A percentile compares a stretch with the other conserved stretches of the same genome.
These are phyloP conservation scores for Hypomesus transpacificus DNA, from an alignment of 2,113 vertebrate species.

Conservation along the genomic window DNA sequence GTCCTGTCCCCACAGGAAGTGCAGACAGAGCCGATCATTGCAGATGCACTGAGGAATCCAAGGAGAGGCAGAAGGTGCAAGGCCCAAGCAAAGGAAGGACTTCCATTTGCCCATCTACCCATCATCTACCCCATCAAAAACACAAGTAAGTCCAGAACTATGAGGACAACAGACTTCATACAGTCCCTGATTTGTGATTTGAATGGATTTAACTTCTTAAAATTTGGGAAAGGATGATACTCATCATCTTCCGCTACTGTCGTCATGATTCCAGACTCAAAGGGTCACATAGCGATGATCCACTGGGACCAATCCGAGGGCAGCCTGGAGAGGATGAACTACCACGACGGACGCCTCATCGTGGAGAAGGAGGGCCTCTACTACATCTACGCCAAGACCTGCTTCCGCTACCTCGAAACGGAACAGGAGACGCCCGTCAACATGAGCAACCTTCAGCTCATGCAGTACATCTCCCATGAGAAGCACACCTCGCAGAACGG, in stretches of 20 bases:
- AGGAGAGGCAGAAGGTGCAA: conserved; percentile 55
- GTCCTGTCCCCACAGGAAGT: conserved; percentile 56
- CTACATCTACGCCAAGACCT: conserved; percentile 93
- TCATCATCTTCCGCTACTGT: not conserved
- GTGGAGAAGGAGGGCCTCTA: conserved; percentile 88
- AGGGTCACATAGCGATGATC: conserved; percentile 50
- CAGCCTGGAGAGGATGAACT: conserved; percentile 74
- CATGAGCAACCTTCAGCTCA: conserved; percentile 80
- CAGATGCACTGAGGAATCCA: conserved; percentile 61
- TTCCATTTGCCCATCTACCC: conserved; percentile 70
- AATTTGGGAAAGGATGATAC: no score
- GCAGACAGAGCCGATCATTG: conserved; percentile 64
- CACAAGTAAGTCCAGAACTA: conserved; percentile 61
- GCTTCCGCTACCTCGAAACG: conserved; percentile 76
- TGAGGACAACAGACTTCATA: not conserved
- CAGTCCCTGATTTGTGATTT: no score
- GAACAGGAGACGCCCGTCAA: conserved; percentile 54
- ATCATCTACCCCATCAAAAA: conserved; percentile 55
- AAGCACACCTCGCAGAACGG: conserved; percentile 77
- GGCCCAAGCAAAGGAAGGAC: conserved; percentile 44
- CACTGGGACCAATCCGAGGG: conserved; percentile 83
- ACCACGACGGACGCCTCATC: conserved; percentile 76
- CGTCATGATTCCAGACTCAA: conserved; percentile 37
- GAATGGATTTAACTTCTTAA: no score
- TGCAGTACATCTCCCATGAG: conserved; percentile 84